Evolutionary conservation across 2,888 invertebrate genomes (phyloP).

Genomic region (Lasioglossum lativentre): DNA sequence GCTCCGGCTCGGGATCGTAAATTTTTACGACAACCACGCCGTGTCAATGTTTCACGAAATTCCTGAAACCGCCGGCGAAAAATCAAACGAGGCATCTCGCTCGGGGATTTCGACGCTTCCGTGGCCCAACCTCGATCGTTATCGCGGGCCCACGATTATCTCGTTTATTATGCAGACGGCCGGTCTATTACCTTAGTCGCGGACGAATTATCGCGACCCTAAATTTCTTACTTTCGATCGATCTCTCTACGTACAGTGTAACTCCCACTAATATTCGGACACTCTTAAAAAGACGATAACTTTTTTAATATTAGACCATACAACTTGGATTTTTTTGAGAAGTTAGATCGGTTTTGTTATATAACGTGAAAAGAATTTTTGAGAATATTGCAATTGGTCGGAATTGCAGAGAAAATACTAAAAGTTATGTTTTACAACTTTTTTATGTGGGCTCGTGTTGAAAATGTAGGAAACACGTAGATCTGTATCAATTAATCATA

Average conservation of each 20-base stretch:
- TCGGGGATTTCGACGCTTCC: conserved; percentile 32
- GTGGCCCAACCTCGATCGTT: conserved; percentile 38
- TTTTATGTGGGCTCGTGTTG: too few relatives aligned
- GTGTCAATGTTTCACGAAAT: conserved; percentile 71
- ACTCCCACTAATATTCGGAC: too few relatives aligned
- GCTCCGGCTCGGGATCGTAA: conserved; percentile 60
- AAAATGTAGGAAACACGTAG: too few relatives aligned
- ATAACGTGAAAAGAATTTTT: too few relatives aligned
- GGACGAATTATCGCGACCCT: not conserved
- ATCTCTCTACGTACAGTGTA: not conserved
- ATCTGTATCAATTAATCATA: too few relatives aligned
- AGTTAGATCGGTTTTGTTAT: too few relatives aligned
- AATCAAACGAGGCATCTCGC: conserved; percentile 58
- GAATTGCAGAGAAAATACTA: too few relatives aligned
- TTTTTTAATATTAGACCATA: too few relatives aligned
- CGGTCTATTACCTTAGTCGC: conserved; percentile 22
- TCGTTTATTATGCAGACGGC: conserved; percentile 50
- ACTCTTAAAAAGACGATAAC: too few relatives aligned
- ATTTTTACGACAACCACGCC: conserved; percentile 70
- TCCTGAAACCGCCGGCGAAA: conserved; percentile 58
- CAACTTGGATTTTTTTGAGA: too few relatives aligned
- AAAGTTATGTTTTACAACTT: too few relatives aligned
- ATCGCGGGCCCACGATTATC: conserved; percentile 58
- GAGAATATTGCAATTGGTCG: too few relatives aligned
- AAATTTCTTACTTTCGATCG: conserved; percentile 9